Percentiles rank a stretch among this genome's conserved stretches.
Evolutionary conservation across 2,888 invertebrate species (phyloP).

Genomic region (Agrochola macilenta): DNA sequence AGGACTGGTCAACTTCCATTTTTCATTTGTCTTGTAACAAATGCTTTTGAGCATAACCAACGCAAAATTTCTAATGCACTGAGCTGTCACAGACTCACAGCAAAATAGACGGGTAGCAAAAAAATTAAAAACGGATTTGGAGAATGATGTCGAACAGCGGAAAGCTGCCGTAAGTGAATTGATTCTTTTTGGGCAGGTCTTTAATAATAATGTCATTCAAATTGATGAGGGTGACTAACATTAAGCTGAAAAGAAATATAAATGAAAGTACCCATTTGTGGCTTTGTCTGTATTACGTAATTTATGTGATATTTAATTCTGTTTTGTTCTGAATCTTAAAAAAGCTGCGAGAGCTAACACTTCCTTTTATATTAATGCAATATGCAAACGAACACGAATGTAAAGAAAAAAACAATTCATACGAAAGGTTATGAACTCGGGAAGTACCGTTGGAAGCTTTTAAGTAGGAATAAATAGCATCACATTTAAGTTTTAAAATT

Average conservation of each 20-base stretch:
- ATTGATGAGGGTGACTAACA: not conserved
- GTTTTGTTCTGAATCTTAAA: constrained; percentile 3
- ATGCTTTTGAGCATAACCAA: not conserved
- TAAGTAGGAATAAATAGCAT: constrained; percentile 6
- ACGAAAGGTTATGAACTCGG: constrained; percentile 9
- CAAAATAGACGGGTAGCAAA: not conserved
- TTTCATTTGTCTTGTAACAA: constrained; percentile 23
- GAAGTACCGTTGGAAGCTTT: constrained; percentile 22
- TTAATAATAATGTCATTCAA: not conserved
- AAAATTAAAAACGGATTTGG: not conserved
- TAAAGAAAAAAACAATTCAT: constrained; percentile 21
- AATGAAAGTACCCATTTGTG: not conserved
- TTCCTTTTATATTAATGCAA: constrained; percentile 1
- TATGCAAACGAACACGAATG: constrained; percentile 6
- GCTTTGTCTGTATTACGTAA: not conserved
- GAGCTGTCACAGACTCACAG: too few species aligned
- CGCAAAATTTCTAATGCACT: not conserved
- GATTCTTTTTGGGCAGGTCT: not conserved
- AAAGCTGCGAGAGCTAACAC: not conserved
- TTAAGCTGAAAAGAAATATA: not conserved
- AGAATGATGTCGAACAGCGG: not conserved
- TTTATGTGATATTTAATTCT: not conserved
- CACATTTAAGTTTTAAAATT: not conserved
- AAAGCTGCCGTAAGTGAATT: not conserved
- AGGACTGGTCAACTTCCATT: not conserved